These are phyloP conservation scores for Ceratosolen fusciceps DNA, from an alignment of 1,140 invertebrate species.

Conservation along the genomic window DNA sequence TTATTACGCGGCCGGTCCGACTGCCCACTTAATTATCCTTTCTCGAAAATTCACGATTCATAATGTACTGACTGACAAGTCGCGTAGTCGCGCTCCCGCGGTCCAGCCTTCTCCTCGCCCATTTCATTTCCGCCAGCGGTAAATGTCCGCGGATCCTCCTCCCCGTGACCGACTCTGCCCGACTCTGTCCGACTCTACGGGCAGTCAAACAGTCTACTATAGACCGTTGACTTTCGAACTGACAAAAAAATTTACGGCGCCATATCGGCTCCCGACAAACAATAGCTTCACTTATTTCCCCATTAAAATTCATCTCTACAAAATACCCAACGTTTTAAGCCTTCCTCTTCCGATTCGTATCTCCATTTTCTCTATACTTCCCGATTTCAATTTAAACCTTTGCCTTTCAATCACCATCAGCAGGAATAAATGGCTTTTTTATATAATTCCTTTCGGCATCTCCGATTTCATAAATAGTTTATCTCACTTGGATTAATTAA, in stretches of 20 bases:
- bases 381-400: no score
- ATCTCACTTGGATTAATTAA: no score
- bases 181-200: not conserved
- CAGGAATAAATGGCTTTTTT: no score
- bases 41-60: slow-evolving; percentile 33
- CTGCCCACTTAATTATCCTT: slow-evolving; percentile 37
- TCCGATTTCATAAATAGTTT: no score
- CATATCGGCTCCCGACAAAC: not conserved
- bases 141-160: slow-evolving; percentile 15
- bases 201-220: slow-evolving; percentile 26
- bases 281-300: no score
- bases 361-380: no score
- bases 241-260: not conserved
- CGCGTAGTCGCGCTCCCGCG: not conserved
- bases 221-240: not conserved
- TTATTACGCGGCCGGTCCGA: slow-evolving; percentile 30
- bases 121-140: slow-evolving; percentile 34
- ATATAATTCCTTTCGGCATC: no score
- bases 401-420: no score
- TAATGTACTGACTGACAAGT: not conserved
- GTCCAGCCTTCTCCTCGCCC: slow-evolving; percentile 7
- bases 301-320: not conserved
- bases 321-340: no score
- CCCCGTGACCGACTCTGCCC: not conserved
- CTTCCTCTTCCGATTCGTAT: no score